Evolutionary conservation across 2,113 vertebrate species (phyloP).

Genomic region (Calidris pygmaea): DNA sequence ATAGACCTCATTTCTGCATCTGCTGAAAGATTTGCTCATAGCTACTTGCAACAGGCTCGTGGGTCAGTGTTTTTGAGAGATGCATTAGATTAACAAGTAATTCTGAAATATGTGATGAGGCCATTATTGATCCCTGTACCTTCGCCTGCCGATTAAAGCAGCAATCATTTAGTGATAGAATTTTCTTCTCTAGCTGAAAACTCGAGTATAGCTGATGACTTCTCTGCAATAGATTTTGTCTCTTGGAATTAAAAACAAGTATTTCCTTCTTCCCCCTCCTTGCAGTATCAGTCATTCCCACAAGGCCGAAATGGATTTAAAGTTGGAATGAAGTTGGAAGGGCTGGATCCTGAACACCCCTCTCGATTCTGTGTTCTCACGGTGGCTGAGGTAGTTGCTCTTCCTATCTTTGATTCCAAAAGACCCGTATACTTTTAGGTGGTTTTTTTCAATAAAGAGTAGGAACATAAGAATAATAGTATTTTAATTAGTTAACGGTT

Average conservation of each 20-base stretch:
- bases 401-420: neutral
- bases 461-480: neutral
- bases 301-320: conserved; percentile 90
- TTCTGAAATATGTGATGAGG: neutral
- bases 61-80: neutral
- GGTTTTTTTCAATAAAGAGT: neutral
- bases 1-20: neutral
- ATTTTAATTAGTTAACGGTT: neutral
- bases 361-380: conserved; percentile 88
- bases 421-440: neutral
- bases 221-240: neutral
- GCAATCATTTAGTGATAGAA: neutral
- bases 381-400: conserved; percentile 82
- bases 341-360: conserved; percentile 87
- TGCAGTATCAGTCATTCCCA: conserved; percentile 87
- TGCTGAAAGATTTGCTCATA: neutral
- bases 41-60: neutral
- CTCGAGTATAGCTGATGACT: neutral
- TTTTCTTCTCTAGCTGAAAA: neutral
- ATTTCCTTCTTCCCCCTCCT: neutral
- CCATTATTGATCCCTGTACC: neutral
- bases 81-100: neutral
- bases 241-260: neutral
- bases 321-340: conserved; percentile 91
- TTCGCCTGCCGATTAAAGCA: neutral